Evolutionary conservation across 2,888 invertebrate genomes (phyloP), one percentile per base, ranked within the genome.

Genomic region (Apotomis turbidana): DNA sequence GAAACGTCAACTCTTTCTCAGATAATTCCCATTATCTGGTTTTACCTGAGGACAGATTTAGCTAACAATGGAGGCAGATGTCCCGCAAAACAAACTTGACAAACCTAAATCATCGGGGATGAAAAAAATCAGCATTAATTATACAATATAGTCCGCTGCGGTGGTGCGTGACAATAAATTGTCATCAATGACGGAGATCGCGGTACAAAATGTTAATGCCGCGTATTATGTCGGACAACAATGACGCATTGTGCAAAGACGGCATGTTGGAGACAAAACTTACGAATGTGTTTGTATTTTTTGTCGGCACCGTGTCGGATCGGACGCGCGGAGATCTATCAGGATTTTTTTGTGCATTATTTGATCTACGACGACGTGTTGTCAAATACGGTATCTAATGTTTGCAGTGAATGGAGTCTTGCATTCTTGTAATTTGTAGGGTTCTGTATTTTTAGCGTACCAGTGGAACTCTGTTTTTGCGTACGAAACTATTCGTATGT

Each of bases 11-110:
- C 91, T 90, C 90, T 87, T 90, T 88, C 76, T 73, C 82, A 90
- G 90, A 90, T 90, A 90, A 91, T 87, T 81, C 87, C 86, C 83
- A 89, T 92, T 93, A 90, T 91, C 89, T 88, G 86, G 84, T 57
- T 87, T 86, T 91, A 90, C 91, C 90, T 91, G 91, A 87, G 85
- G 88, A 87, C 85, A 85, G 84, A 80, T 82, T 79, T 78, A 80
- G 78, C 78, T 82, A 85, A 91, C 91, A 92, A 92, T 88, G 79
- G 87, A 75, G 76, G 90, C 93, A 93, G 93, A 92, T 93, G 93
- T 90, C 91, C 85, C 82, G 89, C 91, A 90, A 91, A 91, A 92
- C 87, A 92, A 92, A 91, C 91, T 91, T 88, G 82, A 87, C 87
- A 86, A 87, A 81, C 85, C 86, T 89, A 88, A 90, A 90, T 89